Conservation (phyloP, 2,888 invertebrate species). For the Apodemia zela region DNA sequence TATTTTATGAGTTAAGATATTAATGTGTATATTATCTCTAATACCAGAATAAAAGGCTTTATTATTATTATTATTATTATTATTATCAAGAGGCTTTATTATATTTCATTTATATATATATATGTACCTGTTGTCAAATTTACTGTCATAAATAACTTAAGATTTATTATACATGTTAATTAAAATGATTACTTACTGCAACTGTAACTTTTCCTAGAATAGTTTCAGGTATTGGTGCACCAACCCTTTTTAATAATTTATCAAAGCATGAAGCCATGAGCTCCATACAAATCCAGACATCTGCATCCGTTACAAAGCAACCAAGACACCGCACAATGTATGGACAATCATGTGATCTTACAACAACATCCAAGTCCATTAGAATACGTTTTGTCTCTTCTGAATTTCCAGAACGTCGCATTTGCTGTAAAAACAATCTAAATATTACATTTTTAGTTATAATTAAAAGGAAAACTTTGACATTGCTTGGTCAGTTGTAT, state of each 20-base stretch:
- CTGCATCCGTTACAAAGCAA: slow-evolving; percentile 97
- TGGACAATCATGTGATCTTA: slow-evolving; percentile 97
- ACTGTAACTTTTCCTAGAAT: slow-evolving; percentile 98
- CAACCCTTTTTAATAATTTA: slow-evolving; percentile 92
- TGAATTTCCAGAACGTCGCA: slow-evolving; percentile 97
- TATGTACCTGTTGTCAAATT: no score
- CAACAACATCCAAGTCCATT: slow-evolving; percentile 98
- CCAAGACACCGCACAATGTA: slow-evolving; percentile 98
- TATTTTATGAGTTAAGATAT: no score
- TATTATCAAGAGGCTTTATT: no score
- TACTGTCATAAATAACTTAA: no score
- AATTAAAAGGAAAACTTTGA: no score
- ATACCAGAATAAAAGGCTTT: no score
- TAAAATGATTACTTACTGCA: slow-evolving; percentile 82
- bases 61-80: no score
- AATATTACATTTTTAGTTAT: no score
- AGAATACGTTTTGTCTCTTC: slow-evolving; percentile 99
- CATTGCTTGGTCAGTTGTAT: no score
- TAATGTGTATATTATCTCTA: no score
- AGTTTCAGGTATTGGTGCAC: slow-evolving; percentile 95
- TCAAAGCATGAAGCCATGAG: slow-evolving; percentile 99
- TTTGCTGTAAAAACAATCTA: slow-evolving; percentile 83
- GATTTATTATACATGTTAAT: no score
- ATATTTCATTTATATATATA: no score
- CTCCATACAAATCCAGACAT: slow-evolving; percentile 99